These are phyloP conservation scores for Onychomys leucogaster DNA, from an alignment of 2,797 vertebrate species.

Conservation along the genomic window DNA sequence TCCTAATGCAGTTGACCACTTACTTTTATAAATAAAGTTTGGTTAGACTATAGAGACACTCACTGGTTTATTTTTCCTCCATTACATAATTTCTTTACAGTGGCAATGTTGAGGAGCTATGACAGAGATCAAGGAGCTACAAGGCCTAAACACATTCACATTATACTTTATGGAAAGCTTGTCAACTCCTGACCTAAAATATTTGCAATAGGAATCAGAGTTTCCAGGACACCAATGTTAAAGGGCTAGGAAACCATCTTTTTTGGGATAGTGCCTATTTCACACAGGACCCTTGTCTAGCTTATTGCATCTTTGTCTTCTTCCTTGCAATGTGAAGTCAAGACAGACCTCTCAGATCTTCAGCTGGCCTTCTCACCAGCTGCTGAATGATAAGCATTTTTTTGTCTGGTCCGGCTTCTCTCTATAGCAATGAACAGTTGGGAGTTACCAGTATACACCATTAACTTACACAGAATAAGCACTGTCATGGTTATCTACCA, in stretches of 20 bases:
- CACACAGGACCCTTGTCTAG: not conserved
- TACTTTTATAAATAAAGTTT: constrained; percentile 57
- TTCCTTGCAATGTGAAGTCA: not conserved
- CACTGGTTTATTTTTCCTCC: not conserved
- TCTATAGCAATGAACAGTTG: not conserved
- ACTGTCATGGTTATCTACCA: not conserved
- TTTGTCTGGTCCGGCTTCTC: not conserved
- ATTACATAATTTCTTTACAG: not conserved
- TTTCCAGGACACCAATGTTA: not conserved
- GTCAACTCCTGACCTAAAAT: not conserved
- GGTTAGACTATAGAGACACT: not conserved
- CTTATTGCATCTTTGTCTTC: not conserved
- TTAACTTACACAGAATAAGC: not conserved
- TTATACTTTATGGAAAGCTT: constrained; percentile 7
- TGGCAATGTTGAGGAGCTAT: not conserved
- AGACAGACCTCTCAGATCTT: not conserved
- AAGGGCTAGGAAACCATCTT: not conserved
- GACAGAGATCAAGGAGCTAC: not conserved
- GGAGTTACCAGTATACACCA: not conserved
- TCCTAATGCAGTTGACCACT: not conserved
- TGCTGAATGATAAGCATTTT: not conserved
- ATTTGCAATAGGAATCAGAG: not conserved
- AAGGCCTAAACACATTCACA: not conserved
- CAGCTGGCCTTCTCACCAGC: not conserved
- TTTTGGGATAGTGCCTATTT: not conserved